Evolutionary conservation across 37 sponge, comb jelly and placozoan genomes (phyloP), one percentile per base, ranked within the genome.

Genomic region (Spongilla lacustris): DNA sequence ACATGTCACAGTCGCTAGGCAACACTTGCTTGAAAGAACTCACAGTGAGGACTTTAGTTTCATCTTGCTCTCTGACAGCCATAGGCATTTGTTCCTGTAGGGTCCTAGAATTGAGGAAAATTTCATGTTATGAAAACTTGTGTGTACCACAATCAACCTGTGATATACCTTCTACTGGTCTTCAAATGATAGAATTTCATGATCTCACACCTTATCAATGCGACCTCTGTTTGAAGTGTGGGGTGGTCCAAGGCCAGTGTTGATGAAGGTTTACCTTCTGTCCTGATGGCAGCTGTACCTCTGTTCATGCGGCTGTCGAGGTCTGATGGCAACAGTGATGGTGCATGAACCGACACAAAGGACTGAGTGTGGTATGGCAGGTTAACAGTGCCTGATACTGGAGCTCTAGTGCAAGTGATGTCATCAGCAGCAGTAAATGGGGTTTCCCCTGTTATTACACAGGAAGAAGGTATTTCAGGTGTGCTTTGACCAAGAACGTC

Each of bases 161-260:
- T 13, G 12, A 6, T 41, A n/a, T 58, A 58, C 58, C 58, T 58
- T 14, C 58, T 58, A 17, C 1, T 58, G 19, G 19, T 58, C 21
- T 58, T 58, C 58, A 58, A 58, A 58, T 58, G 58, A 58, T 58
- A 58, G 58, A 58, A 58, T 58, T 58, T 58, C 58, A 58, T 58
- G 58, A 58, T 58, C 58, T 58, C 58, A 58, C 58, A 58, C 1
- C 58, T 8, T 17, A 58, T 58, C 58, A 58, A 58, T 58, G 58
- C 58, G 21, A 58, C 58, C 58, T 58, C 58, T 14, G 58, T 58
- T 58, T 58, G 58, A 58, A 58, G 58, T 58, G 58, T 14, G 58
- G 58, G 58, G 58, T 58, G 58, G 58, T 58, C 58, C 58, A 10
- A 58, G 19, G 14, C 1, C 58, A 14, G 19, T 1, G 4, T 14